A percentile compares a stretch with the other conserved stretches of the same genome.
phyloP scores from a whole-genome alignment of 2,113 vertebrate genomes.

The Tricholaema leucomelas region DNA sequence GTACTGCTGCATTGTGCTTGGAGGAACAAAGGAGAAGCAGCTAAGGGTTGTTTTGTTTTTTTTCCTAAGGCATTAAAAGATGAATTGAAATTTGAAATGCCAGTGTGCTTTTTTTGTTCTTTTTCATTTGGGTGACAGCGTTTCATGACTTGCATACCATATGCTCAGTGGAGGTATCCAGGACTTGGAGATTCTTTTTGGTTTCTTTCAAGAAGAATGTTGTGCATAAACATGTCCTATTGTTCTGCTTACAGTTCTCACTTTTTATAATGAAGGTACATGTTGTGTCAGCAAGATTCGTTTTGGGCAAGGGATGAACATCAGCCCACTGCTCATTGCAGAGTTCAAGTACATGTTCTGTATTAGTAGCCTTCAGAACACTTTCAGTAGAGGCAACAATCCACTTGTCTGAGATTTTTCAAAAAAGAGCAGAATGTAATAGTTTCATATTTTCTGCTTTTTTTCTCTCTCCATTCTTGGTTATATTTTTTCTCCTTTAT shows the following conservation, averaged over 20 bases:
- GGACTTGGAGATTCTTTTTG: accelerated
- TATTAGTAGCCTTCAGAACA: background rate
- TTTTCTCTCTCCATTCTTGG: background rate
- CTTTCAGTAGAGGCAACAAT: background rate
- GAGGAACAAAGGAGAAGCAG: conserved; percentile 22
- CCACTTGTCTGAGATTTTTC: background rate
- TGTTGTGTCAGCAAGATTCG: background rate
- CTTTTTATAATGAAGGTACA: accelerated
- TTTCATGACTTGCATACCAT: background rate
- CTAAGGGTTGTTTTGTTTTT: background rate
- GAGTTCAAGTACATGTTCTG: background rate
- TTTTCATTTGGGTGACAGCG: background rate
- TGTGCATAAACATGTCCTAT: background rate
- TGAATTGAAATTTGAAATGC: background rate
- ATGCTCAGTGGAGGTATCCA: background rate
- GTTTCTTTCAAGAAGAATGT: background rate
- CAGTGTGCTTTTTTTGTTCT: background rate
- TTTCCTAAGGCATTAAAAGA: background rate
- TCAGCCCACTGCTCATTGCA: accelerated
- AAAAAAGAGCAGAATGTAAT: background rate
- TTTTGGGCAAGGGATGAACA: background rate
- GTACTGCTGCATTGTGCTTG: conserved; percentile 43
- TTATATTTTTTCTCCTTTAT: background rate
- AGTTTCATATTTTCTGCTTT: background rate
- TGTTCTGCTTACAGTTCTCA: background rate